Evolutionary conservation across 2,113 vertebrate species (phyloP).

Genomic region (Melozone crissalis): DNA sequence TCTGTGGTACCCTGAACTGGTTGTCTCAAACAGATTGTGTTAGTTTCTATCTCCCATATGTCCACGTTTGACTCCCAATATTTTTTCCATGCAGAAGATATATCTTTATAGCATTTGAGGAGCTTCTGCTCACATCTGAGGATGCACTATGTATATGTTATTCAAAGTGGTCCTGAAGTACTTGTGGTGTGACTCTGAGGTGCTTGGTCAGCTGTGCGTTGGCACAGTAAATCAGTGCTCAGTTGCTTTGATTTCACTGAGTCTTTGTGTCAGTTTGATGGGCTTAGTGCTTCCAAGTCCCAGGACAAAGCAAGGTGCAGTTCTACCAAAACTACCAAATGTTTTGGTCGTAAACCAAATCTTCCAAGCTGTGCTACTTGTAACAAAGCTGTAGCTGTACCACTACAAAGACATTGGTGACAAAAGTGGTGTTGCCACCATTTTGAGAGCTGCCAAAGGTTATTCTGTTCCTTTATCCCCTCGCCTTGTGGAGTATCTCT

Average conservation of each 20-base stretch:
- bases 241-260: neutral
- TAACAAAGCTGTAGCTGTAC: neutral
- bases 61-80: neutral
- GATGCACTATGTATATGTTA: neutral
- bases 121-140: neutral
- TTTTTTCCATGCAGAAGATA: neutral
- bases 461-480: neutral
- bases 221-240: neutral
- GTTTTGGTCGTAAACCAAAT: neutral
- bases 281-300: neutral
- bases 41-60: neutral
- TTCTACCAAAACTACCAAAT: neutral
- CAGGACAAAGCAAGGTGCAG: neutral
- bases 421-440: neutral
- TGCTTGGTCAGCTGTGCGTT: neutral
- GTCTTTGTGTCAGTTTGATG: neutral
- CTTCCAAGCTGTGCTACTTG: neutral
- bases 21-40: neutral
- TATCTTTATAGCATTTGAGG: neutral
- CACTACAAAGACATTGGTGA: neutral
- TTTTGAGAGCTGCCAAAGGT: neutral
- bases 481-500: rapidly evolving
- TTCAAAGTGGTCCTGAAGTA: neutral
- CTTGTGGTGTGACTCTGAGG: neutral
- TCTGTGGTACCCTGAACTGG: neutral